Conservation (phyloP, 2,797 vertebrate species). For the Siniperca scherzeri region DNA sequence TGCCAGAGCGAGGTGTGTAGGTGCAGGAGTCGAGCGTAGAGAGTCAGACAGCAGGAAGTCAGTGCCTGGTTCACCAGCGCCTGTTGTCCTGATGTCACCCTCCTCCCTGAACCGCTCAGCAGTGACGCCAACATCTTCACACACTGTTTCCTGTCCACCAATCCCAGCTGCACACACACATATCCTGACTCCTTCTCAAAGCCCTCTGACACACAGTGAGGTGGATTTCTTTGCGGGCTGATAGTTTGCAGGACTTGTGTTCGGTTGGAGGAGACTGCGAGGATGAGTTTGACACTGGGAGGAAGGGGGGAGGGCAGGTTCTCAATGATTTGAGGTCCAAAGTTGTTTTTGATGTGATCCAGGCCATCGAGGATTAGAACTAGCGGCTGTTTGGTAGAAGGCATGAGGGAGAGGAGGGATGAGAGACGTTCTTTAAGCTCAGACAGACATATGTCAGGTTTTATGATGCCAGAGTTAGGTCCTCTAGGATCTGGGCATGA, state of each 20-base stretch:
- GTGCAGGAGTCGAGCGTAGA: constrained; percentile 84
- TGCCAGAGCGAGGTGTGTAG: constrained; percentile 80
- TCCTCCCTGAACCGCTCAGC: constrained; percentile 79
- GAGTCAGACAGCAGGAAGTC: constrained; percentile 76
- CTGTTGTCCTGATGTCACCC: constrained; percentile 89
- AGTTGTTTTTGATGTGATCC: constrained; percentile 74
- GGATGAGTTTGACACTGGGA: constrained; percentile 80
- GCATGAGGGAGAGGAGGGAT: constrained; percentile 73
- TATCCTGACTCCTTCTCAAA: constrained; percentile 23
- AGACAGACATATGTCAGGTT: constrained; percentile 36
- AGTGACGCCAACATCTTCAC: constrained; percentile 76
- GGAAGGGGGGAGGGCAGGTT: constrained; percentile 83
- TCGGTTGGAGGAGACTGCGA: constrained; percentile 73
- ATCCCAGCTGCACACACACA: constrained; percentile 69
- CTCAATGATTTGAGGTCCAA: constrained; percentile 55
- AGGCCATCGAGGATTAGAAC: constrained; percentile 84
- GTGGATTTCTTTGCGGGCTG: constrained; percentile 49
- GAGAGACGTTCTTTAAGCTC: constrained; percentile 75
- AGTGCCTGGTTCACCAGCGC: constrained; percentile 85
- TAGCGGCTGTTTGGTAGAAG: constrained; percentile 73
- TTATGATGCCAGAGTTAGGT: constrained; percentile 8
- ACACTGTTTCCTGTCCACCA: constrained; percentile 76
- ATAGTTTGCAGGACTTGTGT: constrained; percentile 68
- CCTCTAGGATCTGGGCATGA: not conserved
- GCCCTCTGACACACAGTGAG: not conserved